Evolutionary conservation across 1,140 invertebrate species (phyloP).

Genomic region (Leucophenga varia): DNA sequence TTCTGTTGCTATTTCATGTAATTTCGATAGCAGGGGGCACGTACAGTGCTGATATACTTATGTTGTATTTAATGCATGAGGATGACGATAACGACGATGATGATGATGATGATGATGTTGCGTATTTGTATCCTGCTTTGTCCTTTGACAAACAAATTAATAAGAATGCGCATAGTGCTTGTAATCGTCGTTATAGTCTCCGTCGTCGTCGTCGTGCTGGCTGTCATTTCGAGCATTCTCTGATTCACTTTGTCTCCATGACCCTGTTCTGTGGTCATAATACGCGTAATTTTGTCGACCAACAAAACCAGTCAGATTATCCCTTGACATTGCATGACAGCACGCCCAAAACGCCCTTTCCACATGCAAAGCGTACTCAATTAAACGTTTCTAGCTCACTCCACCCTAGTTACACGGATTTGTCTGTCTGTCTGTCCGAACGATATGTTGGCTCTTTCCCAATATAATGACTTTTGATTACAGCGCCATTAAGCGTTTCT

Average conservation of each 20-base stretch:
- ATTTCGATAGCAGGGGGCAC: too few relatives aligned
- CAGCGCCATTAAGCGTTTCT: slow-evolving; percentile 44
- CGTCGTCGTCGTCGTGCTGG: slow-evolving; percentile 15
- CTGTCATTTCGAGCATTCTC: too few relatives aligned
- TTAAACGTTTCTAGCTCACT: not conserved
- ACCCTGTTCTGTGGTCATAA: slow-evolving; percentile 29
- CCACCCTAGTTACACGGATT: too few relatives aligned
- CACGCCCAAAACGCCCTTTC: slow-evolving; percentile 15
- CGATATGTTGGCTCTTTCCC: slow-evolving; percentile 28
- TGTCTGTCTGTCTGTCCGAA: not conserved
- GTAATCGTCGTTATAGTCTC: slow-evolving; percentile 18
- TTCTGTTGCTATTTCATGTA: too few relatives aligned
- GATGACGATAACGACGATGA: too few relatives aligned
- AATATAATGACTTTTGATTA: slow-evolving; percentile 51
- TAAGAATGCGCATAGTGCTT: slow-evolving; percentile 31
- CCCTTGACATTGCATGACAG: slow-evolving; percentile 12
- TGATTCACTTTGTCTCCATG: not conserved
- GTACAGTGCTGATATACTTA: too few relatives aligned
- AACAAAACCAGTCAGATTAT: slow-evolving; percentile 26
- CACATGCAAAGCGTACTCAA: slow-evolving; percentile 6
- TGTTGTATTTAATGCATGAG: too few relatives aligned
- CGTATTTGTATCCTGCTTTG: slow-evolving; percentile 31
- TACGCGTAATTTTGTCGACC: slow-evolving; percentile 47
- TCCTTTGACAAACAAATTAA: slow-evolving; percentile 45
- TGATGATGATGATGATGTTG: slow-evolving; percentile 42